phyloP scores from a whole-genome alignment of 2,113 vertebrate species.

The Gasterosteus nipponicus region DNA sequence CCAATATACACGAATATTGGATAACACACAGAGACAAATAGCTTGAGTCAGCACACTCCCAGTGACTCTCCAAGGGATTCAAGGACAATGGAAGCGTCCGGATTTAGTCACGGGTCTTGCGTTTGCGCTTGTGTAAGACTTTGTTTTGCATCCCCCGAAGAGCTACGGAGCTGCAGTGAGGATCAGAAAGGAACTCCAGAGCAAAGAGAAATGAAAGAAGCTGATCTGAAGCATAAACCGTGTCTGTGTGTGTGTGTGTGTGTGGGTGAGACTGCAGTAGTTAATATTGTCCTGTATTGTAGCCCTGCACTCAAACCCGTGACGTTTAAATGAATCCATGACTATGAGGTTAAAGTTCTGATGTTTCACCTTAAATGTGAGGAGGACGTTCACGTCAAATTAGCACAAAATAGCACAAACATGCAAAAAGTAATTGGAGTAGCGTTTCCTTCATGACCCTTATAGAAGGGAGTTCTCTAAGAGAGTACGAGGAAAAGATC shows the following conservation, averaged over 20 bases:
- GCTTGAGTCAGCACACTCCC: slow-evolving; percentile 33
- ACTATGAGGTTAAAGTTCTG: background rate
- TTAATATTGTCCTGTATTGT: background rate
- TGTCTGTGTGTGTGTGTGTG: background rate
- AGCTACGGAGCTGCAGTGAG: slow-evolving; percentile 39
- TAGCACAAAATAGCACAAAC: background rate
- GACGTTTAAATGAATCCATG: slow-evolving; percentile 1
- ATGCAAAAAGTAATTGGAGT: background rate
- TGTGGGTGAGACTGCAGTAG: background rate
- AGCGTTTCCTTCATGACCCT: background rate
- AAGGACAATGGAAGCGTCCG: slow-evolving; percentile 13
- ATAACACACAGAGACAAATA: slow-evolving; percentile 2
- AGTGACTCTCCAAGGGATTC: slow-evolving; percentile 27
- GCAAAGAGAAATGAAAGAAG: slow-evolving; percentile 31
- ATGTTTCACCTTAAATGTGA: background rate
- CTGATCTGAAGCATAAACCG: slow-evolving; percentile 25
- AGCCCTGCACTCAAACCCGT: background rate
- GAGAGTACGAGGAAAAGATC: too few relatives aligned
- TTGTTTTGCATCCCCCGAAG: slow-evolving; percentile 34
- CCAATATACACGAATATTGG: background rate
- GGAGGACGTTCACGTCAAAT: background rate
- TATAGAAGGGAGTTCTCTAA: too few relatives aligned
- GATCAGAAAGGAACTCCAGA: slow-evolving; percentile 33
- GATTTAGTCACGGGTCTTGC: slow-evolving; percentile 11
- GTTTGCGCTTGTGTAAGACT: slow-evolving; percentile 1